A percentile compares a stretch with the other conserved stretches of the same genome.
Conservation (phyloP, 1,140 invertebrate genomes). For the Gonioctena quinquepunctata region DNA sequence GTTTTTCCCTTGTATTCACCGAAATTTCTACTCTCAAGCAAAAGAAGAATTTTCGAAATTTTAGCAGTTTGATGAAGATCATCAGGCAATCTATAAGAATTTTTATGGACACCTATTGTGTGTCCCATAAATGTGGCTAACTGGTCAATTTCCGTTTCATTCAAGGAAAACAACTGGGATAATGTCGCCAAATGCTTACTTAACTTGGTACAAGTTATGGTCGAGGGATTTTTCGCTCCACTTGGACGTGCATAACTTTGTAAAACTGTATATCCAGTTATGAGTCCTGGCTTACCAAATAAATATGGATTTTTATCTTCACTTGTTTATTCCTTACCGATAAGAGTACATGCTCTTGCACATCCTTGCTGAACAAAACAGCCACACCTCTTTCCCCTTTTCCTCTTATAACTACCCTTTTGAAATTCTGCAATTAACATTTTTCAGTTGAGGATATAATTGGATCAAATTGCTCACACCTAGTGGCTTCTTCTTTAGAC, state of each 20-base stretch:
- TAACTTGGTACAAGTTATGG: constrained; percentile 38
- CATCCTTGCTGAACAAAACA: constrained; percentile 28
- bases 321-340: constrained; percentile 18
- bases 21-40: constrained; percentile 39
- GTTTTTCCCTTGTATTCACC: constrained; percentile 46
- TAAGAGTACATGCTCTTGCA: constrained; percentile 19
- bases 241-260: constrained; percentile 9
- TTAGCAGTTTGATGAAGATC: constrained; percentile 30
- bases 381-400: constrained; percentile 27
- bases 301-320: constrained; percentile 26
- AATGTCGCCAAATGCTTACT: constrained; percentile 47
- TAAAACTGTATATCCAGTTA: constrained; percentile 23
- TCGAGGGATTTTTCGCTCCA: constrained; percentile 23
- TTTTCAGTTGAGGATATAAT: constrained; percentile 25
- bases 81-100: constrained; percentile 28
- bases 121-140: constrained; percentile 48
- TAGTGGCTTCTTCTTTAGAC: not conserved
- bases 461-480: constrained; percentile 25
- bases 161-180: constrained; percentile 48
- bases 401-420: constrained; percentile 31
- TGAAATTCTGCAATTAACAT: constrained; percentile 23
- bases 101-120: constrained; percentile 24
- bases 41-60: constrained; percentile 26
- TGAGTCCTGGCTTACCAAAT: constrained; percentile 21
- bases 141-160: constrained; percentile 47